These are phyloP conservation scores for Gobio occitaniae DNA, from an alignment of 2,797 vertebrate genomes.

Conservation along the genomic window DNA sequence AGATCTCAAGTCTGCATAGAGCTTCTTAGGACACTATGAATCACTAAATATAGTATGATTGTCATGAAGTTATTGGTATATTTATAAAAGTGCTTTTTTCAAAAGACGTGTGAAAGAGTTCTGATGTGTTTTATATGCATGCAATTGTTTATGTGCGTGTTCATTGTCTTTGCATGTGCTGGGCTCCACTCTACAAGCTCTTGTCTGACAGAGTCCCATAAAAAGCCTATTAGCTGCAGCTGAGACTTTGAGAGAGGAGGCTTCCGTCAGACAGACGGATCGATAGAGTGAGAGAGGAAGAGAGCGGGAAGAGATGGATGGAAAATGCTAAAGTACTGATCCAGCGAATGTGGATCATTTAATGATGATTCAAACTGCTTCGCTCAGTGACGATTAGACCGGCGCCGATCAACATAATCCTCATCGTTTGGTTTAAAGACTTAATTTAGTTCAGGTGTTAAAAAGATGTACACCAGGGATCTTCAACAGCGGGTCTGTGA, in stretches of 20 bases:
- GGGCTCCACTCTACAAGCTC: slow-evolving; percentile 65
- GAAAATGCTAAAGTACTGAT: slow-evolving; percentile 49
- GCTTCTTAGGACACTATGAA: slow-evolving; percentile 31
- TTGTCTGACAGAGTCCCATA: slow-evolving; percentile 72
- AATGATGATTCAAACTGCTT: slow-evolving; percentile 39
- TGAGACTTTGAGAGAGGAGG: slow-evolving; percentile 64
- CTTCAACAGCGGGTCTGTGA: not conserved
- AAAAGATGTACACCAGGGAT: slow-evolving; percentile 5
- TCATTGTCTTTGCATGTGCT: slow-evolving; percentile 58
- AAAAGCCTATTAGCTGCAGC: slow-evolving; percentile 79
- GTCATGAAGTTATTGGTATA: slow-evolving; percentile 51
- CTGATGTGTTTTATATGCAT: slow-evolving; percentile 27
- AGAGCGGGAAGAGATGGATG: slow-evolving; percentile 43
- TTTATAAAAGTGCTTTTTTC: slow-evolving; percentile 20
- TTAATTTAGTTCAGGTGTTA: slow-evolving; percentile 33
- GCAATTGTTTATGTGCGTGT: slow-evolving; percentile 49
- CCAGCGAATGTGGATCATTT: slow-evolving; percentile 36
- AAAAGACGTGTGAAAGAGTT: not conserved
- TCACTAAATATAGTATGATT: slow-evolving; percentile 53
- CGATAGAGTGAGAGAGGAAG: slow-evolving; percentile 52
- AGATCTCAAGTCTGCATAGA: slow-evolving; percentile 61
- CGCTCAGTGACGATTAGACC: slow-evolving; percentile 20
- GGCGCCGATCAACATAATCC: slow-evolving; percentile 2
- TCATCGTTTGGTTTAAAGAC: slow-evolving; percentile 14
- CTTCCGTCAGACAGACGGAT: slow-evolving; percentile 60